Conservation (phyloP, 2,113 vertebrate species). For the Albula glossodonta region DNA sequence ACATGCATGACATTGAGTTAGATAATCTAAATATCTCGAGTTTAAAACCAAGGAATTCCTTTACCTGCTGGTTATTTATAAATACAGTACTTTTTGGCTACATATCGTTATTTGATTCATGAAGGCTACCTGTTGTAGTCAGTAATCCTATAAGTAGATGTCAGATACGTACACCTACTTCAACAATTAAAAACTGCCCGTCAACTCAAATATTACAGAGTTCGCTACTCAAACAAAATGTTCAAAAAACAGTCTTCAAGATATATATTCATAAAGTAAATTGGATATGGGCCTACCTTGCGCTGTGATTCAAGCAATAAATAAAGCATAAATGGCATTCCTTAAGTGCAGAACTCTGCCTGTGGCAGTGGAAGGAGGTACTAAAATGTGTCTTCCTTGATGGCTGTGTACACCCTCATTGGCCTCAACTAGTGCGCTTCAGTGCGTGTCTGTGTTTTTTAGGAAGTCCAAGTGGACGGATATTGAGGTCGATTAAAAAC, state of each 20-base stretch:
- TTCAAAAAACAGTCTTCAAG: not conserved
- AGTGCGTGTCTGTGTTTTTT: not conserved
- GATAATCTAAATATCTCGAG: not conserved
- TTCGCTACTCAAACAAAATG: not conserved
- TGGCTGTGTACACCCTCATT: not conserved
- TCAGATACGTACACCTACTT: not conserved
- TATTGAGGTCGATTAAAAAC: not conserved
- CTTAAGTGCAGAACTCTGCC: not conserved
- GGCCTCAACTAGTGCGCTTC: not conserved
- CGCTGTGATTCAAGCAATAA: not conserved
- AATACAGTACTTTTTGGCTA: not conserved
- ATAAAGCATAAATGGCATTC: not conserved
- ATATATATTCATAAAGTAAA: not conserved
- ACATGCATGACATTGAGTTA: not conserved
- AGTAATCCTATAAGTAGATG: not conserved
- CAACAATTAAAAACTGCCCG: not conserved
- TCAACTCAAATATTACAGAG: not conserved
- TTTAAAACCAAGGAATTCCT: not conserved
- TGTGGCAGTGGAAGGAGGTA: not conserved
- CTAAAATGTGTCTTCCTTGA: constrained; percentile 7
- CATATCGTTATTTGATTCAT: not conserved
- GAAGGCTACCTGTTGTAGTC: not conserved
- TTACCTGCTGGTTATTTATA: not conserved
- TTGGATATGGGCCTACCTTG: not conserved
- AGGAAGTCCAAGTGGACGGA: not conserved